Conservation (phyloP, 2,113 vertebrate genomes). For the Protobothrops flavoviridis region DNA sequence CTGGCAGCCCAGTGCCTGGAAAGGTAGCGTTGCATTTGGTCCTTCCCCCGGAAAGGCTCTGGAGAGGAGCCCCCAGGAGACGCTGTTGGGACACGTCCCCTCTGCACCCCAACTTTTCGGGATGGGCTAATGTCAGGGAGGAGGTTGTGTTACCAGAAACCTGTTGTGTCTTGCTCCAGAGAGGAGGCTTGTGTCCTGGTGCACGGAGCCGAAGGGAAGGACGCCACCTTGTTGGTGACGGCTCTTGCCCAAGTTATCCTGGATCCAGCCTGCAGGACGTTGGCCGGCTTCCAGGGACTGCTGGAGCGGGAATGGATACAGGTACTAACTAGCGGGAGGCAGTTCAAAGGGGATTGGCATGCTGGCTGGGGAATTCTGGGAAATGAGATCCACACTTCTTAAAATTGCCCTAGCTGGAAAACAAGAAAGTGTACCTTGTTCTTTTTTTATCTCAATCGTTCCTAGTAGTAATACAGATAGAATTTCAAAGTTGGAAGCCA, state of each 20-base stretch:
- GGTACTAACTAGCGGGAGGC: constrained; percentile 58
- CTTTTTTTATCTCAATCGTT: not conserved
- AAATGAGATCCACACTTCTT: not conserved
- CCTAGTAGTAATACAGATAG: not conserved
- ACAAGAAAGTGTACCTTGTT: not conserved
- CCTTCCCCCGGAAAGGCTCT: not conserved
- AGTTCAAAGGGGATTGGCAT: not conserved
- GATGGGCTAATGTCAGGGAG: not conserved
- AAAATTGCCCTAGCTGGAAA: not conserved
- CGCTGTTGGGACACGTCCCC: not conserved
- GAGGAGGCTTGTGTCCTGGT: constrained; percentile 79
- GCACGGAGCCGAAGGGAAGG: constrained; percentile 81
- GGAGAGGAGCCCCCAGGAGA: not conserved
- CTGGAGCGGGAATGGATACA: constrained; percentile 86
- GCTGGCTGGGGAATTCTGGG: not conserved
- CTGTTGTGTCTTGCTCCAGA: constrained; percentile 49
- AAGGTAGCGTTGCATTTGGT: constrained; percentile 62
- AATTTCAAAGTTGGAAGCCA: not conserved
- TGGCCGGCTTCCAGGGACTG: constrained; percentile 82
- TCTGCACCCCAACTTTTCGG: not conserved
- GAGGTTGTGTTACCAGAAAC: not conserved
- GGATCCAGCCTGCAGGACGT: constrained; percentile 76
- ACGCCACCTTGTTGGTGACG: constrained; percentile 80
- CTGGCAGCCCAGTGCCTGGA: constrained; percentile 84
- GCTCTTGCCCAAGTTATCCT: constrained; percentile 84